Evolutionary conservation across 2,113 vertebrate species (phyloP).

Genomic region (Nansenia antarctica): DNA sequence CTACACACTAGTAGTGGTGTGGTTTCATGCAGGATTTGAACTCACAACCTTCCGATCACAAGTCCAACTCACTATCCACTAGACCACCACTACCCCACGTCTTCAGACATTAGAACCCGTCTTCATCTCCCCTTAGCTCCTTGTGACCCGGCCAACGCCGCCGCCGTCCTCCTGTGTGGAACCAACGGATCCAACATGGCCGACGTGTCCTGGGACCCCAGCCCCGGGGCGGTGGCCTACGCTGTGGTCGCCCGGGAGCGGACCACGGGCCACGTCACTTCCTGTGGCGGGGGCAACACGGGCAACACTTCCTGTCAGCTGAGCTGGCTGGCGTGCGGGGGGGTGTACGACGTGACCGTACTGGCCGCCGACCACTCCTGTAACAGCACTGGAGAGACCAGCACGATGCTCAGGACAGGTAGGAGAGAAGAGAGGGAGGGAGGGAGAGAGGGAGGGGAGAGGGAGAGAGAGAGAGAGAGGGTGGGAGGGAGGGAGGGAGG

Average conservation of each 20-base stretch:
- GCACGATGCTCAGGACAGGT: conserved; percentile 55
- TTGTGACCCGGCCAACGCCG: conserved; percentile 63
- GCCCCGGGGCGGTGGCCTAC: conserved; percentile 49
- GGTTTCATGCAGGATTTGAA: no score
- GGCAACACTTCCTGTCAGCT: conserved; percentile 63
- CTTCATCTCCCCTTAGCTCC: conserved; percentile 45
- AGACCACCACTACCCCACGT: no score
- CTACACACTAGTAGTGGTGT: no score
- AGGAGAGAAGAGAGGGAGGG: neutral
- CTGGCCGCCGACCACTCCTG: conserved; percentile 57
- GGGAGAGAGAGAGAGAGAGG: no score
- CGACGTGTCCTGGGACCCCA: conserved; percentile 60
- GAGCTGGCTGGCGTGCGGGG: conserved; percentile 63
- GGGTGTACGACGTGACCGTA: conserved; percentile 65
- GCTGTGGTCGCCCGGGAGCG: conserved; percentile 39
- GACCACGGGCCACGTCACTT: conserved; percentile 29
- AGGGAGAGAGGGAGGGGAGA: neutral
- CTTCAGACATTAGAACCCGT: no score
- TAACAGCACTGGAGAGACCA: conserved; percentile 54
- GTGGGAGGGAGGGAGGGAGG: no score
- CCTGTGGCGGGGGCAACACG: no score
- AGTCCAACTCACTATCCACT: no score
- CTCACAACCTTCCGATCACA: no score
- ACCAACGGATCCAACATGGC: conserved; percentile 54
- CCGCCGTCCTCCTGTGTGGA: conserved; percentile 52